A percentile compares a stretch with the other conserved stretches of the same genome.
Conservation (phyloP, 2,888 invertebrate species). For the Rhimphoctona megacephalus region DNA sequence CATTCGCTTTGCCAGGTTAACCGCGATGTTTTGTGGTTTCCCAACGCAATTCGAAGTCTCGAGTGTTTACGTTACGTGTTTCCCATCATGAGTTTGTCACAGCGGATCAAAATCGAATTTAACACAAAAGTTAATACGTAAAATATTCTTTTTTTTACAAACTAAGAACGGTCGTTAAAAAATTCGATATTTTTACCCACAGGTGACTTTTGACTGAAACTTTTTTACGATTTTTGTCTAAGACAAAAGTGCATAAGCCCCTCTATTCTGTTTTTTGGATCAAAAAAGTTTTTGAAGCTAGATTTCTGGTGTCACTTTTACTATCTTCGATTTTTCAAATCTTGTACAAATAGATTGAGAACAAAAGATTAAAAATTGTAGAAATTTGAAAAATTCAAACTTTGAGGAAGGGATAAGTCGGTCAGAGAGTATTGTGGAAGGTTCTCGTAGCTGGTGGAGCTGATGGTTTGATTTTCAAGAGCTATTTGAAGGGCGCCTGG, state of each 20-base stretch:
- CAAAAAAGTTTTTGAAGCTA: neutral
- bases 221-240: neutral
- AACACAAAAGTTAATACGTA: neutral
- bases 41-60: neutral
- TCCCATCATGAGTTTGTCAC: neutral
- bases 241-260: neutral
- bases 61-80: neutral
- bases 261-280: neutral
- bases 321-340: neutral
- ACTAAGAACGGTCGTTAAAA: neutral
- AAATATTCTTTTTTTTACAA: neutral
- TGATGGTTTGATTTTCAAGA: conserved; percentile 39
- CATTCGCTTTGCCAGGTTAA: conserved; percentile 8
- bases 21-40: conserved; percentile 27
- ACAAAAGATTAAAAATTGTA: neutral
- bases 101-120: neutral
- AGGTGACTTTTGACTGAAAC: neutral
- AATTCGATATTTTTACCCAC: neutral
- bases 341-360: neutral
- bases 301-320: neutral
- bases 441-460: neutral
- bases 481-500: conserved; percentile 38
- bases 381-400: neutral
- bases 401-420: neutral
- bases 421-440: neutral